A percentile compares a stretch with the other conserved stretches of the same genome.
Conservation (phyloP, 2,888 invertebrate genomes). For the Boloria selene region DNA sequence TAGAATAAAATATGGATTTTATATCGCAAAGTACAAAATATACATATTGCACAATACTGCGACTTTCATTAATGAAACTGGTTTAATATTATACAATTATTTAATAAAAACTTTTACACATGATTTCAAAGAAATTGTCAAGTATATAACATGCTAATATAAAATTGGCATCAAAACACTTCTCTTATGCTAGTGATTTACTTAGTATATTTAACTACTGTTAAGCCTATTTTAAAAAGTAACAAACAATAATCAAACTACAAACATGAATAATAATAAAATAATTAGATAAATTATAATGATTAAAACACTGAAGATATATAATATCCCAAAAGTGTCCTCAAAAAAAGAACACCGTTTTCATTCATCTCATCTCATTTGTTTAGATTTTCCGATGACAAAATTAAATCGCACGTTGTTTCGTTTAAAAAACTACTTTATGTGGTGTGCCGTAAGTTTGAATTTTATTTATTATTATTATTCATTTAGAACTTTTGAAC, state of each 20-base stretch:
- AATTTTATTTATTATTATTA: too few species aligned
- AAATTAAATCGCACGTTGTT: too few species aligned
- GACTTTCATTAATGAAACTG: slow-evolving; percentile 28
- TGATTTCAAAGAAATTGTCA: slow-evolving; percentile 25
- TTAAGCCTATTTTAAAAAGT: not conserved
- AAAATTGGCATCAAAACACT: slow-evolving; percentile 15
- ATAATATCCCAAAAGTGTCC: too few species aligned
- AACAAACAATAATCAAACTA: not conserved
- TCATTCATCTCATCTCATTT: too few species aligned
- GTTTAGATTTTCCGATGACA: too few species aligned
- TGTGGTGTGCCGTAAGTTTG: too few species aligned
- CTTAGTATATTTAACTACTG: not conserved
- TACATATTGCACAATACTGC: slow-evolving; percentile 46
- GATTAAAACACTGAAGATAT: too few species aligned
- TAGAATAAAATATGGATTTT: slow-evolving; percentile 44
- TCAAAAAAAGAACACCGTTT: too few species aligned
- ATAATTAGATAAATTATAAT: not conserved
- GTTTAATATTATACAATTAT: not conserved
- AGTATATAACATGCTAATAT: slow-evolving; percentile 14
- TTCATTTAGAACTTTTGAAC: too few species aligned
- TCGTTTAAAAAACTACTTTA: too few species aligned
- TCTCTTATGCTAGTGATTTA: slow-evolving; percentile 14
- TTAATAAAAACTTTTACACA: slow-evolving; percentile 19
- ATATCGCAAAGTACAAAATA: slow-evolving; percentile 53
- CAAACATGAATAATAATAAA: not conserved